Evolutionary conservation across 1,140 invertebrate genomes (phyloP), one percentile per base, ranked within the genome.

Genomic region (Polypedilum vanderplanki): DNA sequence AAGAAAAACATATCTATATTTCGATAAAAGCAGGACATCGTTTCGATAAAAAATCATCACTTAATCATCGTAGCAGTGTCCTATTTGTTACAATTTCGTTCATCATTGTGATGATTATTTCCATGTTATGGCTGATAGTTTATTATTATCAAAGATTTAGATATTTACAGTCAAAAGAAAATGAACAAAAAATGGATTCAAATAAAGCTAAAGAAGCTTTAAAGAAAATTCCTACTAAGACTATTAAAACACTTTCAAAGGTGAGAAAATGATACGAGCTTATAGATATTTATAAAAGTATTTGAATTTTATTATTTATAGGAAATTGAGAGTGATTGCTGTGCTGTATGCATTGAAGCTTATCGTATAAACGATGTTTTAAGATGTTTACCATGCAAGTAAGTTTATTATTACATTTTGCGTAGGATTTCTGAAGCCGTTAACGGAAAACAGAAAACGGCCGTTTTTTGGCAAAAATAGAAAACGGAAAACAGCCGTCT

Each of bases 51-150:
- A 70, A 18, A 18, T 20, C 20, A 18, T 18, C 64, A 46, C 40
- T 64, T 33, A 57, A 41, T 41, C 9, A 74, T 15, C 15, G 74
- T 65, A 75, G 40, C 12, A 95, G 93, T 0, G 93, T 96, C 75
- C 84, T 97, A 73, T 97, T 97, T 83, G 94, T 97, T 4, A 95
- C 94, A 20, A 93, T 97, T 76, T 96, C 94, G 0, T 97, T 97
- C 84, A 96, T 97, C 77, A 91, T 97, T 67, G 85, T 97, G 74
- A 96, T 97, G 93, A 90, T 97, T 76, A 96, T 97, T 64, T 96
- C 93, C 1, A 83, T 97, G 76, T 92, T 94, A 1, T 97, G 95
- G 95, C 87, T 97, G 1, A 89, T 96, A 18, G 97, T 97, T 84
- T 97, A 97, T 85, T 97, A 97, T 82, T 90, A 97, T 57, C 95